Percentiles rank a stretch among this genome's conserved stretches.
phyloP scores from a whole-genome alignment of 2,113 vertebrate species.

The Ageneiosus marmoratus region DNA sequence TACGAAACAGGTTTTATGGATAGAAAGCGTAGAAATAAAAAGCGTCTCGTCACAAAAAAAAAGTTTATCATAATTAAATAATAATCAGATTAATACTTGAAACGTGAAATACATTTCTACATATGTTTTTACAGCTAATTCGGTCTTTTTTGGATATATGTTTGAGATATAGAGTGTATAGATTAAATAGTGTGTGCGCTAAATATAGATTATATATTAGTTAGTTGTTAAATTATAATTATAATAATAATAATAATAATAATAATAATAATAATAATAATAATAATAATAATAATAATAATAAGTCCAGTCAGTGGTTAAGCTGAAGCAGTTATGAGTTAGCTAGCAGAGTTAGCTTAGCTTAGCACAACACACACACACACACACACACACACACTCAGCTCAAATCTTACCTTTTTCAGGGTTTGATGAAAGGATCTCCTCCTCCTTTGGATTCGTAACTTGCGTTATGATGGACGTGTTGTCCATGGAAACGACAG shows the following conservation, averaged over 20 bases:
- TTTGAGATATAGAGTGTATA: background rate
- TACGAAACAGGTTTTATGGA: background rate
- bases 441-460: constrained; percentile 97
- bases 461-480: constrained; percentile 98
- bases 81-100: background rate
- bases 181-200: background rate
- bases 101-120: background rate
- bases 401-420: constrained; percentile 87
- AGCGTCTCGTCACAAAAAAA: no score
- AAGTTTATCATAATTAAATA: no score
- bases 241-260: no score
- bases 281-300: background rate
- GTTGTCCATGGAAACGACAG: constrained; percentile 92
- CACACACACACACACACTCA: background rate
- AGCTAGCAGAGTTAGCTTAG: background rate
- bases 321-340: background rate
- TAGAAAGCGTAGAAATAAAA: background rate
- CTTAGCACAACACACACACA: no score
- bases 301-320: background rate
- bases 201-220: background rate
- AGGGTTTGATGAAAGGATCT: constrained; percentile 83
- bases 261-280: background rate
- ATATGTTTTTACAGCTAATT: background rate
- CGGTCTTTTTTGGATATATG: background rate
- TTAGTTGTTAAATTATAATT: background rate